Evolutionary conservation across 2,113 vertebrate genomes (phyloP), one percentile per base, ranked within the genome.

Genomic region (Uria aalge): DNA sequence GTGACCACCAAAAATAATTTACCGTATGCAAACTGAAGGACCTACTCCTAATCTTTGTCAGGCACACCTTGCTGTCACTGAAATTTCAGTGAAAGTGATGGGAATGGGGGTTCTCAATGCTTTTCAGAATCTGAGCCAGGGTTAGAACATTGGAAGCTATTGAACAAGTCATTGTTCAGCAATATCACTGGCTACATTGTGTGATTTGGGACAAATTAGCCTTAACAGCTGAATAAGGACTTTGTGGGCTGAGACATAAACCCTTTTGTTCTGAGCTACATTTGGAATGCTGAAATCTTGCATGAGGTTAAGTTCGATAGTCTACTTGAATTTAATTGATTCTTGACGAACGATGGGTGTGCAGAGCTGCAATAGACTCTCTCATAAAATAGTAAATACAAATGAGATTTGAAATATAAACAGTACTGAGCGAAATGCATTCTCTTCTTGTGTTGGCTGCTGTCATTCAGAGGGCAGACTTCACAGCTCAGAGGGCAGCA

Each of bases 181-280:
- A 94, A 96, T 96, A 98, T 97, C 96, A 98, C 94, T 97, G 96
- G 95, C 94, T 96, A 94, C 96, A 96, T 98, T 98, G 98, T 98
- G 79, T 98, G 91, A 96, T 95, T 98, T 97, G 96, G 96, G 96
- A 97, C 96, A 98, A 98, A 98, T 97, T 97, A 97, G 97, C 97
- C 97, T 97, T 98, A 97, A 93, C 95, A 95, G 98, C 96, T 98
- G 97, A 98, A 98, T 96, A 92, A 93, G 95, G 94, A 95, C 92
- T 97, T 98, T 98, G 96, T 98, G 96, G 95, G 91, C 80, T 80
- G 90, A 97, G 96, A 98, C 97, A 97, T 98, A 97, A 96, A 97
- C 95, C 87, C 87, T 97, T 98, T 98, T 98, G 98, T 98, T 95
- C 74, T 15, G 92, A 82, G 92, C 97, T 97, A 78, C 97, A 96